Conservation (phyloP, 2,888 invertebrate species). For the Flexamia atlantica region DNA sequence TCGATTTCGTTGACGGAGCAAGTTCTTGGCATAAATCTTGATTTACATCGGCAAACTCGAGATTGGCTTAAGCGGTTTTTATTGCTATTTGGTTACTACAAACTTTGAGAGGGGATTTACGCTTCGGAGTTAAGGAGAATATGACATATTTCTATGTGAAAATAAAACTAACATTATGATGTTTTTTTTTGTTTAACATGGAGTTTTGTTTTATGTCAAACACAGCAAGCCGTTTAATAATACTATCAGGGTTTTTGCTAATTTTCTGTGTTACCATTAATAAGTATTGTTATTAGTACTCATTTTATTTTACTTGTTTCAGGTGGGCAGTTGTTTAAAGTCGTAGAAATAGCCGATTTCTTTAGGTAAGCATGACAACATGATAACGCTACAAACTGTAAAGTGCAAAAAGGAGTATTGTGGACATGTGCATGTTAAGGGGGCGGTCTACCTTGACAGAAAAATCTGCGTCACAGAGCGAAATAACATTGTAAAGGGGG, state of each 20-base stretch:
- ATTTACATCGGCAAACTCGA: neutral
- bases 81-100: neutral
- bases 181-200: no score
- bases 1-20: conserved; percentile 4
- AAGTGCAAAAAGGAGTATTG: no score
- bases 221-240: no score
- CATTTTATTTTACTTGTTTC: neutral
- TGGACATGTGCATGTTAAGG: no score
- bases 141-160: no score
- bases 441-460: no score
- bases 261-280: neutral
- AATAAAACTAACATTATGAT: no score
- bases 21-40: conserved; percentile 11
- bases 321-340: neutral
- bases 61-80: conserved; percentile 21
- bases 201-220: no score
- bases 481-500: no score
- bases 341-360: neutral
- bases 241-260: no score
- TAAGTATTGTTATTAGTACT: neutral
- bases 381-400: neutral
- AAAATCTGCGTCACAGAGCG: no score
- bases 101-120: conserved; percentile 12
- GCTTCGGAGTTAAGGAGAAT: neutral
- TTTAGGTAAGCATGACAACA: neutral